Evolutionary conservation across 2,888 invertebrate genomes (phyloP).

Genomic region (Drosophila fungiperda): DNA sequence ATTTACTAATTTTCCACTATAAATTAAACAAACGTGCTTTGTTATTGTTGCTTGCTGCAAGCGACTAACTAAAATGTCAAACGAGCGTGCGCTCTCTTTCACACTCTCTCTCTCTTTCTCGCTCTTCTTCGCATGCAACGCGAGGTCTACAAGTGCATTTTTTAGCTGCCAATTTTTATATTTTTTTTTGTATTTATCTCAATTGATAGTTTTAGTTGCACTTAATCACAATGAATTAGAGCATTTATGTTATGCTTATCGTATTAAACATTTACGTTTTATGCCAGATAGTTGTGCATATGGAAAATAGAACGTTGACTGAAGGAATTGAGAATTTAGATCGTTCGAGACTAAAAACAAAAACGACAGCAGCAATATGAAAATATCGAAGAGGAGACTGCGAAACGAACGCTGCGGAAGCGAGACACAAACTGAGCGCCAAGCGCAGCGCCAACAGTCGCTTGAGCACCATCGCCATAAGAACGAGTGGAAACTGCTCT

Average conservation of each 20-base stretch:
- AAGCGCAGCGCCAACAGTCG: constrained; percentile 40
- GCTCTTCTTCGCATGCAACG: constrained; percentile 33
- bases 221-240: constrained; percentile 17
- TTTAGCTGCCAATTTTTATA: constrained; percentile 38
- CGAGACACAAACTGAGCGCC: constrained; percentile 46
- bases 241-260: constrained; percentile 20
- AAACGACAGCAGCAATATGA: constrained; percentile 15
- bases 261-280: constrained; percentile 44
- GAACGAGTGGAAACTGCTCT: constrained; percentile 15
- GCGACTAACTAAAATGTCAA: constrained; percentile 60
- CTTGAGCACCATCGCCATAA: constrained; percentile 22
- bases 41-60: constrained; percentile 13
- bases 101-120: constrained; percentile 3
- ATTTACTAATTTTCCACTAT: constrained; percentile 62
- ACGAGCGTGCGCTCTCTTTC: constrained; percentile 26
- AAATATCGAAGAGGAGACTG: constrained; percentile 31
- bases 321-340: constrained; percentile 66
- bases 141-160: constrained; percentile 60
- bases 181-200: constrained; percentile 6
- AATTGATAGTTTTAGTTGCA: constrained; percentile 13
- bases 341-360: constrained; percentile 47
- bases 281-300: constrained; percentile 63
- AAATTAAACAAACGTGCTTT: constrained; percentile 47
- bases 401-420: constrained; percentile 51
- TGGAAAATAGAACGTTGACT: constrained; percentile 44